A percentile compares a stretch with the other conserved stretches of the same genome.
Evolutionary conservation across 2,797 vertebrate genomes (phyloP).

Genomic region (Hylomyscus alleni): DNA sequence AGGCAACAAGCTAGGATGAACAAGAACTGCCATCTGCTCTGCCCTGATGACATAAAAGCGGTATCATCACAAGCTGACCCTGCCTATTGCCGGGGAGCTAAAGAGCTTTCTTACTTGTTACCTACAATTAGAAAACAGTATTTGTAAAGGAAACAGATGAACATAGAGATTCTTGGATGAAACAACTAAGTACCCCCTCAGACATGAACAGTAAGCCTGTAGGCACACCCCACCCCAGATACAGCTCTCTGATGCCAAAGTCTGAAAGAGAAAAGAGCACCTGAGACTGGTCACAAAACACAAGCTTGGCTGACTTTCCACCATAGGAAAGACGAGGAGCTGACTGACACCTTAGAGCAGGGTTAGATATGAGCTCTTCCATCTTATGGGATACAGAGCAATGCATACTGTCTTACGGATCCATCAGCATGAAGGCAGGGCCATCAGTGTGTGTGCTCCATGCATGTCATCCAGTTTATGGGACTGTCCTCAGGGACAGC

Average conservation of each 20-base stretch:
- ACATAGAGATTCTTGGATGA: not conserved
- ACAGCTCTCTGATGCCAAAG: not conserved
- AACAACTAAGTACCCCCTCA: not conserved
- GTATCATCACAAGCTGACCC: not conserved
- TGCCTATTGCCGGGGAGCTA: not conserved
- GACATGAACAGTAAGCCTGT: not conserved
- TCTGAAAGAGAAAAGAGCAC: not conserved
- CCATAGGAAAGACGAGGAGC: not conserved
- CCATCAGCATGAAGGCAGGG: not conserved
- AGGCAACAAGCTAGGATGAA: too few species aligned
- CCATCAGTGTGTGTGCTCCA: not conserved
- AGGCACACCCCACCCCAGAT: not conserved
- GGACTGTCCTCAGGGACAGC: not conserved
- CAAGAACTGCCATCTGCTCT: not conserved
- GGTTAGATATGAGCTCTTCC: not conserved
- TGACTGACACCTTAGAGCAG: not conserved
- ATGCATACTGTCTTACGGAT: not conserved
- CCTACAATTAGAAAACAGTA: constrained; percentile 1
- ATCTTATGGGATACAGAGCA: not conserved
- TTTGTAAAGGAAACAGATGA: constrained; percentile 39
- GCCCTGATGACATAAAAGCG: not conserved
- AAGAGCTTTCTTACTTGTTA: constrained; percentile 47
- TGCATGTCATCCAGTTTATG: not conserved
- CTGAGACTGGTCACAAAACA: not conserved
- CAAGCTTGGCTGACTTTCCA: not conserved